Base-by-base conservation (phyloP, 2,113 vertebrate species). In the Pseudolaguvia tuberculata region DNA sequence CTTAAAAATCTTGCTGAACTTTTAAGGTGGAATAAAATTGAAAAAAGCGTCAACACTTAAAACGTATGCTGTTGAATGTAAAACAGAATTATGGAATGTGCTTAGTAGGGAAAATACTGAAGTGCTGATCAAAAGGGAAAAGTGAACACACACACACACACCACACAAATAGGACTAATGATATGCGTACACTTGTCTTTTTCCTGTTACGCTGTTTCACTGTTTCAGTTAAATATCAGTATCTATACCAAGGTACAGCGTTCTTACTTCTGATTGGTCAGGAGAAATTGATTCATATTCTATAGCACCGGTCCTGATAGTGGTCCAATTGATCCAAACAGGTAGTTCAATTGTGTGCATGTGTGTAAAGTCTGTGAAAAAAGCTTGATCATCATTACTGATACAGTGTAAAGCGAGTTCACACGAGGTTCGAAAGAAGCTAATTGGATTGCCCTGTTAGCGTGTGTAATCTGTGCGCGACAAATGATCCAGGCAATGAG, bases 61-160 rank as follows among this genome's bases (percentile, higher is more conserved):
- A 27, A 58, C 52, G 51, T 31, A 68, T 13, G 63, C 57, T 72
- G 73, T 76, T 61, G 0, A 63, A 58, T 78, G 59, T 83, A 83
- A 86, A 85, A 62, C 14, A 79, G 71, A 61, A 81, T 84, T 83
- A 85, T 61, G 58, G 74, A 82, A 82, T 67, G 79, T 81, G 79
- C 81, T 69, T 75, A 71, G 73, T 61, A 48, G 80, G 71, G 83
- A 69, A 67, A 50, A 73, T 78, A 83, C 78, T 79, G 78, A 80
- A 82, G 65, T 77, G 62, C 74, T 77, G 79, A 72, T 42, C 31
- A 8, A 14, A 70, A 29, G 14, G 29, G 47, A 51, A 39, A 73
- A 29, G 23, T 20, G 1, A 62, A 35, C 21, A 23, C 42, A 72
- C 39, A 69, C 62, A 55, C 35, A 17, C 6, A 55, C 17, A 45